Evolutionary conservation across 2,797 vertebrate species (phyloP).

Genomic region (Remorina albescens): DNA sequence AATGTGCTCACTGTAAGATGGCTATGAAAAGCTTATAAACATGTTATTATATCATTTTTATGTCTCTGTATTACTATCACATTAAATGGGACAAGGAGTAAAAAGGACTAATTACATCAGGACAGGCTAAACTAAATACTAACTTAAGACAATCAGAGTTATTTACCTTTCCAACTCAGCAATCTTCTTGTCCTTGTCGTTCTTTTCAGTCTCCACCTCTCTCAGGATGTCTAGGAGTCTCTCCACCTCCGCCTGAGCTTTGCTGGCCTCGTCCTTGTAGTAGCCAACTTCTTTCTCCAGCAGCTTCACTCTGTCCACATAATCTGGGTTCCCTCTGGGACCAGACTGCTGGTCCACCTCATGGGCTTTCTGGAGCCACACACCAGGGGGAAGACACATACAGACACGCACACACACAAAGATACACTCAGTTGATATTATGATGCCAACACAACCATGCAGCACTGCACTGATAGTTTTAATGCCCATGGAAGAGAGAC

Average conservation of each 20-base stretch:
- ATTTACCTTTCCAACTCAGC: constrained; percentile 95
- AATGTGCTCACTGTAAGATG: constrained; percentile 4
- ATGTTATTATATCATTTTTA: not conserved
- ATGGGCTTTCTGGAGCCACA: constrained; percentile 88
- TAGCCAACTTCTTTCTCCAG: constrained; percentile 96
- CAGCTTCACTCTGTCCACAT: constrained; percentile 92
- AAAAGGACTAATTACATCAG: not conserved
- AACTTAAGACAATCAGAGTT: not conserved
- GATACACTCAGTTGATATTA: constrained; percentile 36
- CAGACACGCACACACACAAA: constrained; percentile 24
- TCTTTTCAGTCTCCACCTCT: constrained; percentile 98
- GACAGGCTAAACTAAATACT: not conserved
- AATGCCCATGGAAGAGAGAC: constrained; percentile 48
- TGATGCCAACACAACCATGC: constrained; percentile 13
- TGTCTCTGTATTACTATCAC: not conserved
- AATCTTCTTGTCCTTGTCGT: constrained; percentile 99
- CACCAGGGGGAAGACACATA: constrained; percentile 31
- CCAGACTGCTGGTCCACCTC: constrained; percentile 92
- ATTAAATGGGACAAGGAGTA: not conserved
- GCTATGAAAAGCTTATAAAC: not conserved
- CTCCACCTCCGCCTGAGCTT: constrained; percentile 95
- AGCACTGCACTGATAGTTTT: constrained; percentile 30
- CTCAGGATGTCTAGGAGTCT: constrained; percentile 96
- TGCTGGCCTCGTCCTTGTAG: constrained; percentile 94
- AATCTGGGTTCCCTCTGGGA: constrained; percentile 92